Conservation (phyloP, 2,888 invertebrate genomes). For the Hirtodrosophila confusa region DNA sequence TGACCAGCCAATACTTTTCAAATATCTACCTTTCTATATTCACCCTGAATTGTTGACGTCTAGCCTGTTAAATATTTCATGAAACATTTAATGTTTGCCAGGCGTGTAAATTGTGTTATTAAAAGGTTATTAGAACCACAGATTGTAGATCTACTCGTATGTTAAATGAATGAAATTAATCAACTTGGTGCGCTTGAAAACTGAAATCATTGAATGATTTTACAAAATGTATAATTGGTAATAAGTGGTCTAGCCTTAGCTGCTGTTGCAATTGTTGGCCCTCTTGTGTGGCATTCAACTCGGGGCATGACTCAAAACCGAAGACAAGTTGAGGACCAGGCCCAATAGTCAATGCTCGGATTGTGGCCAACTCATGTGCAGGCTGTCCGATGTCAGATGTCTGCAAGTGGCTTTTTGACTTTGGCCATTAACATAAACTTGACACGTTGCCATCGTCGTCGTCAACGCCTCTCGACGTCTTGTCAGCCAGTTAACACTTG, state of each 20-base stretch:
- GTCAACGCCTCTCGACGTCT: slow-evolving; percentile 39
- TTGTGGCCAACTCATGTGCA: slow-evolving; percentile 36
- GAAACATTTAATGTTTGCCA: too few species aligned
- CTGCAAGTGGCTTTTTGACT: slow-evolving; percentile 62
- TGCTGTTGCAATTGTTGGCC: slow-evolving; percentile 2
- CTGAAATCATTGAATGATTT: slow-evolving; percentile 24
- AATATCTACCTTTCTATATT: too few species aligned
- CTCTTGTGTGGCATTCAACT: slow-evolving; percentile 50
- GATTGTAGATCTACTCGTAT: too few species aligned
- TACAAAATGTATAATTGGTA: slow-evolving; percentile 26
- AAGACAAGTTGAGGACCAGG: not conserved
- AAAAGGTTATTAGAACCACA: too few species aligned
- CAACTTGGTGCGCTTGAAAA: too few species aligned
- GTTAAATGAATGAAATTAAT: too few species aligned
- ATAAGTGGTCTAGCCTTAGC: slow-evolving; percentile 22
- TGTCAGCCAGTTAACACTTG: slow-evolving; percentile 52
- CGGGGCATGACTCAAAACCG: slow-evolving; percentile 12
- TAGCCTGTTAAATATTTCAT: too few species aligned
- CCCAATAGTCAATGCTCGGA: not conserved
- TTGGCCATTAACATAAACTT: slow-evolving; percentile 72
- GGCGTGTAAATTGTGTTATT: too few species aligned
- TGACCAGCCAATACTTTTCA: too few species aligned
- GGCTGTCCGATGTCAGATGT: slow-evolving; percentile 1
- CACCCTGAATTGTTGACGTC: too few species aligned
- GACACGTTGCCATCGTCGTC: slow-evolving; percentile 55